A percentile compares a stretch with the other conserved stretches of the same genome.
These are phyloP conservation scores for Xerus rutilus DNA, from an alignment of 2,797 vertebrate genomes.

Conservation along the genomic window DNA sequence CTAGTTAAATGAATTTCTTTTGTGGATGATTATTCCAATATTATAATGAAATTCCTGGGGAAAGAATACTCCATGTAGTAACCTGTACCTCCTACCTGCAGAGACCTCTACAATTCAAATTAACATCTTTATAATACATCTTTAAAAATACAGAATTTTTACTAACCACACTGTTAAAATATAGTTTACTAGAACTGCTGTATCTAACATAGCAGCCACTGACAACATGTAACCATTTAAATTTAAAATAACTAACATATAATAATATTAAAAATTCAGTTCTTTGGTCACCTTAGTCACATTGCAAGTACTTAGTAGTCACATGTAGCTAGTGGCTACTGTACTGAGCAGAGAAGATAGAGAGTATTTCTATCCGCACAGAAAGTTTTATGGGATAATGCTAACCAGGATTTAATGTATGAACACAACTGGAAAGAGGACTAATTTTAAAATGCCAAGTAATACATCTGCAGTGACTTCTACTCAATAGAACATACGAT, in stretches of 20 bases:
- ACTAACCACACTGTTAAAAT: not conserved
- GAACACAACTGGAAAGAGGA: not conserved
- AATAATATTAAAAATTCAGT: conserved; percentile 8
- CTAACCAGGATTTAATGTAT: not conserved
- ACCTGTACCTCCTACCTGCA: not conserved
- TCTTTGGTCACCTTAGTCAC: not conserved
- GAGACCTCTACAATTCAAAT: not conserved
- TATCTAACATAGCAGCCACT: not conserved
- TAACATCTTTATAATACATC: not conserved
- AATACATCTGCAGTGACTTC: not conserved
- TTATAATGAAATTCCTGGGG: not conserved
- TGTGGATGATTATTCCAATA: not conserved
- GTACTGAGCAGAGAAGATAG: not conserved
- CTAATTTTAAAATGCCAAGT: conserved; percentile 37
- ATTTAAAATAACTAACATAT: conserved; percentile 39
- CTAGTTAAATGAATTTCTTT: not conserved
- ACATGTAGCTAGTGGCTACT: not conserved
- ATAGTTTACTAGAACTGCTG: not conserved
- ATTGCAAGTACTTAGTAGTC: not conserved
- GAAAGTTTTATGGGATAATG: not conserved
- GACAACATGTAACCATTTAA: not conserved
- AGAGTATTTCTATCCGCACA: not conserved
- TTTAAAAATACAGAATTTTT: not conserved
- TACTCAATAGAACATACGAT: not conserved
- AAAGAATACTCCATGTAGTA: not conserved